Conservation (phyloP, 2,888 invertebrate genomes). For the Epirrhoe alternata region DNA sequence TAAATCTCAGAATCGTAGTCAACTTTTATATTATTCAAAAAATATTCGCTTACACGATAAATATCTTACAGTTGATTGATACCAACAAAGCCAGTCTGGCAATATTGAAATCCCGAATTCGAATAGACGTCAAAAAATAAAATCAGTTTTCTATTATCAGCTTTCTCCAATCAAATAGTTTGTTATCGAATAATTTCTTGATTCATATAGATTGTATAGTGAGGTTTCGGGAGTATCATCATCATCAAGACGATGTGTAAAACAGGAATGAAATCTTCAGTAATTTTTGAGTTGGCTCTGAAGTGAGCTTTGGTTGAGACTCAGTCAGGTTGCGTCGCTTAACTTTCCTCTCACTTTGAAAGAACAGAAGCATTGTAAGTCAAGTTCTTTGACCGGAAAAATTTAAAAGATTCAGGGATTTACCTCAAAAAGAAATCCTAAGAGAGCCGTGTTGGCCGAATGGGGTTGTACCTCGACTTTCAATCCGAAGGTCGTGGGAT, state of each 20-base stretch:
- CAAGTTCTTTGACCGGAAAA: too few relatives aligned
- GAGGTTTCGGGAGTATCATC: background rate
- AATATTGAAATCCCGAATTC: background rate
- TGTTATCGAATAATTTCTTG: background rate
- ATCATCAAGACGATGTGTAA: background rate
- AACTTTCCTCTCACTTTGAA: too few relatives aligned
- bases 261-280: too few relatives aligned
- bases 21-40: background rate
- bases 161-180: background rate
- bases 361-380: too few relatives aligned
- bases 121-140: background rate
- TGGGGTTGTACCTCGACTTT: too few relatives aligned
- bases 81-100: background rate
- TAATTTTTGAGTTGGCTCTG: too few relatives aligned
- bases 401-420: too few relatives aligned
- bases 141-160: background rate
- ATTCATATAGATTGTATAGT: background rate
- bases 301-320: too few relatives aligned
- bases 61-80: background rate
- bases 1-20: background rate
- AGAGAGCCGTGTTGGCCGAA: too few relatives aligned
- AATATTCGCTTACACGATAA: background rate
- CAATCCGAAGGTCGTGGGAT: too few relatives aligned
- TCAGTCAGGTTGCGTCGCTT: too few relatives aligned
- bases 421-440: too few relatives aligned